phyloP scores from a whole-genome alignment of 2,113 vertebrate genomes.

The Mormyrus iriodes region DNA sequence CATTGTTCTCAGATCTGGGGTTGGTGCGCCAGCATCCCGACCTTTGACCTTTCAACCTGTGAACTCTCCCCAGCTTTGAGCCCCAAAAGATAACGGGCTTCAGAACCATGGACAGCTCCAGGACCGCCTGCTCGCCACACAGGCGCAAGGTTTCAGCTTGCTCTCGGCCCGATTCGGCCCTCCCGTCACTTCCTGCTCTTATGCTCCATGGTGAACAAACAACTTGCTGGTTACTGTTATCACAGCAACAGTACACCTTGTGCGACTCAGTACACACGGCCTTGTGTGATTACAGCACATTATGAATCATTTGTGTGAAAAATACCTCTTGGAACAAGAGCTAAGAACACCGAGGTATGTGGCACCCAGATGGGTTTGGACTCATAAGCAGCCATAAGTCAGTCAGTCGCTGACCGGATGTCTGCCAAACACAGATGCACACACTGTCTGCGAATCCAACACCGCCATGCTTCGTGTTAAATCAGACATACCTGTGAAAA shows the following conservation, averaged over 20 bases:
- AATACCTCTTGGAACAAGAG: not conserved
- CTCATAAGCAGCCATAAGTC: not conserved
- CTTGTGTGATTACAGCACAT: not conserved
- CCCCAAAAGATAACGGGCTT: not conserved
- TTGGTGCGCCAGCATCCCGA: not conserved
- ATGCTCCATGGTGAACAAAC: not conserved
- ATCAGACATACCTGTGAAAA: not conserved
- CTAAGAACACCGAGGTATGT: not conserved
- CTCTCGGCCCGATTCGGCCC: not conserved
- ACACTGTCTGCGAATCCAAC: not conserved
- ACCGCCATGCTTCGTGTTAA: not conserved
- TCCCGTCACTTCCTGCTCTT: not conserved
- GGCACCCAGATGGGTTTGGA: not conserved
- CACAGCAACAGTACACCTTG: not conserved
- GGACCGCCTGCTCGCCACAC: not conserved
- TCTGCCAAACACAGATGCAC: not conserved
- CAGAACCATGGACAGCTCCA: conserved; percentile 5
- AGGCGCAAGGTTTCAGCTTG: not conserved
- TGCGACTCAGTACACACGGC: not conserved
- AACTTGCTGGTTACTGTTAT: not conserved
- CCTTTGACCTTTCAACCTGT: not conserved
- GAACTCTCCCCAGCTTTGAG: not conserved
- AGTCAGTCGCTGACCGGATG: not conserved
- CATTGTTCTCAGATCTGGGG: not conserved
- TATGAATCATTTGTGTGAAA: not conserved